Evolutionary conservation across 2,888 invertebrate species (phyloP).

Genomic region (Pelosia muscerda): DNA sequence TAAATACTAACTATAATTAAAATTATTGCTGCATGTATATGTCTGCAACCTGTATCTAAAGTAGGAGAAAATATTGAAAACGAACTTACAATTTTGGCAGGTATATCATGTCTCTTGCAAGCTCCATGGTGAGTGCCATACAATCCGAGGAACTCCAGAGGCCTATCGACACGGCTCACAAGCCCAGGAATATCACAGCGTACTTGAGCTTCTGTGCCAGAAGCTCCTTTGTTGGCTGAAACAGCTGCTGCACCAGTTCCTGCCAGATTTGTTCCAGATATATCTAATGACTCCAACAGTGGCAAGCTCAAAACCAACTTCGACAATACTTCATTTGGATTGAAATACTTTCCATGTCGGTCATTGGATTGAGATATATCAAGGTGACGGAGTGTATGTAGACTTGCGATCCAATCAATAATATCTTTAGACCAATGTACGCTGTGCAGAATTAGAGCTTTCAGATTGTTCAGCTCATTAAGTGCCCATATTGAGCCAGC

Average conservation of each 20-base stretch:
- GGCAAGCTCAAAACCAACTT: conserved; percentile 91
- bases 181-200: conserved; percentile 95
- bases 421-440: conserved; percentile 89
- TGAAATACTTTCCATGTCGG: conserved; percentile 90
- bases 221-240: conserved; percentile 49
- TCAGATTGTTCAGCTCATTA: conserved; percentile 88
- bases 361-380: conserved; percentile 94
- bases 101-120: conserved; percentile 96
- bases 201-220: conserved; percentile 64
- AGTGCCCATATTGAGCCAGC: conserved; percentile 90
- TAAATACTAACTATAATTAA: too few relatives aligned
- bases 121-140: conserved; percentile 96
- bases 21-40: not conserved
- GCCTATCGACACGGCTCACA: conserved; percentile 90
- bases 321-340: conserved; percentile 91
- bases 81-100: conserved; percentile 92
- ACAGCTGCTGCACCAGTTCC: conserved; percentile 92
- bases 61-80: not conserved
- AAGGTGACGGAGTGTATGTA: conserved; percentile 89
- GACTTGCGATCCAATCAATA: conserved; percentile 87
- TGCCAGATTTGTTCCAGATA: conserved; percentile 98
- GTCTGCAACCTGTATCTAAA: not conserved
- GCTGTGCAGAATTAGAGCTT: conserved; percentile 93
- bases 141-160: conserved; percentile 96
- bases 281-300: conserved; percentile 93